Evolutionary conservation across 2,113 vertebrate genomes (phyloP).

Genomic region (Paradoxurus hermaphroditus): DNA sequence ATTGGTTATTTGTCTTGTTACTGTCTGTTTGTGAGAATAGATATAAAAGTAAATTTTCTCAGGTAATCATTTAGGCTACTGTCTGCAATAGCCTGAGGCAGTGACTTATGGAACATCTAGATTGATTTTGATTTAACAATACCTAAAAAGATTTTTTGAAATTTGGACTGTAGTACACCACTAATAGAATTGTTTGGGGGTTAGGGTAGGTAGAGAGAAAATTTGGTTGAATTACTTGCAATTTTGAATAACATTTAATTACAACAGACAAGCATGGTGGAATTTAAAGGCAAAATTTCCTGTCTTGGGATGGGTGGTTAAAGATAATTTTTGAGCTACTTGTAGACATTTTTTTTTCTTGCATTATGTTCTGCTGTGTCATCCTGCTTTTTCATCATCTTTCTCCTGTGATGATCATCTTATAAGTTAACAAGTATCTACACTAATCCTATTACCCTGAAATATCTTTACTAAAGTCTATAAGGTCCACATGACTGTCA

Average conservation of each 20-base stretch:
- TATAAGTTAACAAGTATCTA: background rate
- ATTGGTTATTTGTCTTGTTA: background rate
- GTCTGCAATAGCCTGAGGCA: background rate
- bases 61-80: background rate
- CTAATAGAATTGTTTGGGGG: background rate
- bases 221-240: background rate
- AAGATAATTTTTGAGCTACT: background rate
- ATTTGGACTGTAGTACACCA: background rate
- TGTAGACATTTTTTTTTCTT: background rate
- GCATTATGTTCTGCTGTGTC: background rate
- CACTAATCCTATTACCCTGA: background rate
- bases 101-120: background rate
- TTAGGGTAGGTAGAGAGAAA: background rate
- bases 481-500: background rate
- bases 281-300: background rate
- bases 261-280: background rate
- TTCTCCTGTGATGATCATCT: background rate
- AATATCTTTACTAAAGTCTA: background rate
- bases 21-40: background rate
- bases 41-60: background rate
- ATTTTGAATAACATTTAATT: background rate
- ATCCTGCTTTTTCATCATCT: background rate
- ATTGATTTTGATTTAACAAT: background rate
- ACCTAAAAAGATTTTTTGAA: background rate
- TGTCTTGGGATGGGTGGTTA: background rate